phyloP scores from a whole-genome alignment of 2,888 invertebrate genomes.

The Diadegma fenestrale region DNA sequence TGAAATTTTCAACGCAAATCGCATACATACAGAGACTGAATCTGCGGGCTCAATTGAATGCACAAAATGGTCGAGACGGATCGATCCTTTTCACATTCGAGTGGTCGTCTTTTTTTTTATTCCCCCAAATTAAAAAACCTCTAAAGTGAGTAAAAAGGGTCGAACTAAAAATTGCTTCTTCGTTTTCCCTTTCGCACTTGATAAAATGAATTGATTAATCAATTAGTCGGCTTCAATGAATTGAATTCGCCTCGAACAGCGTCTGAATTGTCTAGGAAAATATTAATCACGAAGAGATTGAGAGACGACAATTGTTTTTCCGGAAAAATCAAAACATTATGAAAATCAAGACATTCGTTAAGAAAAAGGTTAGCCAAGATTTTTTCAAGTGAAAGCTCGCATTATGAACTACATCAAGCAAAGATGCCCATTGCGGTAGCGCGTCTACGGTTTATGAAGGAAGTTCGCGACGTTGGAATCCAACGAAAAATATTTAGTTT shows the following conservation, averaged over 20 bases:
- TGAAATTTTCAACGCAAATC: background rate
- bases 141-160: background rate
- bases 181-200: background rate
- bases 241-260: too few relatives aligned
- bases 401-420: background rate
- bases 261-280: too few relatives aligned
- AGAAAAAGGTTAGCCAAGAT: background rate
- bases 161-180: background rate
- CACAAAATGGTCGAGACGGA: slow-evolving; percentile 13
- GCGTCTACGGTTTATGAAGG: background rate
- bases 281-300: too few relatives aligned
- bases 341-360: too few relatives aligned
- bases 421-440: background rate
- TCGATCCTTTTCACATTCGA: background rate
- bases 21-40: background rate
- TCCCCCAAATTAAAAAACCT: background rate
- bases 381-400: background rate
- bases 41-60: slow-evolving; percentile 10
- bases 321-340: too few relatives aligned
- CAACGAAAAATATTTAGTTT: too few relatives aligned
- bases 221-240: too few relatives aligned
- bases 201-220: too few relatives aligned
- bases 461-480: too few relatives aligned
- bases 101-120: background rate
- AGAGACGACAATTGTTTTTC: too few relatives aligned